A percentile compares a stretch with the other conserved stretches of the same genome.
These are phyloP conservation scores for Oreocharis arfaki DNA, from an alignment of 2,113 vertebrate genomes.

Conservation along the genomic window DNA sequence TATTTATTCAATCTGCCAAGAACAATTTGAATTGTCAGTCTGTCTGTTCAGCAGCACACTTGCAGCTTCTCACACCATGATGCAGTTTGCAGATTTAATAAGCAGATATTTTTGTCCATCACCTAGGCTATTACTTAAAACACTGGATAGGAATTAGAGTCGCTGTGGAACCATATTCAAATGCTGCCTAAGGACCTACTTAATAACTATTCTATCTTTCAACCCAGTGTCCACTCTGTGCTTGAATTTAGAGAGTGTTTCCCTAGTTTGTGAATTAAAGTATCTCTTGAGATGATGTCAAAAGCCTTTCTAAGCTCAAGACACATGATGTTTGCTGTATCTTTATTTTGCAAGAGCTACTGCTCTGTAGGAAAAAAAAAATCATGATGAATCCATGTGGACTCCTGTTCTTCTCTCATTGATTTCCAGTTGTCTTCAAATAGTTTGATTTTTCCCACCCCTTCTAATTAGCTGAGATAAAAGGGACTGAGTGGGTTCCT, in stretches of 20 bases:
- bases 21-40: background rate
- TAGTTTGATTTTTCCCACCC: background rate
- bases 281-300: background rate
- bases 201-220: background rate
- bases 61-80: background rate
- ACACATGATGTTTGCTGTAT: background rate
- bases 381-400: background rate
- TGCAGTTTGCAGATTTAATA: background rate
- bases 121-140: background rate
- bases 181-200: background rate
- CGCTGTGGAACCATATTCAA: accelerated
- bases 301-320: background rate
- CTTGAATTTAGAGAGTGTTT: background rate
- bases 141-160: background rate
- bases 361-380: background rate
- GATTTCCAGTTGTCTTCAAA: background rate
- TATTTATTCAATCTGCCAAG: background rate
- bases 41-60: background rate
- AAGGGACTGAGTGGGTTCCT: background rate
- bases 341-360: background rate
- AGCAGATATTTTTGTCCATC: background rate
- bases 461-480: background rate
- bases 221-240: background rate
- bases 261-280: background rate
- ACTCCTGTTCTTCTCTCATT: background rate